Percentiles rank a stretch among this genome's conserved stretches.
phyloP scores from a whole-genome alignment of 1,140 invertebrate genomes.

The Platyura marginata region DNA sequence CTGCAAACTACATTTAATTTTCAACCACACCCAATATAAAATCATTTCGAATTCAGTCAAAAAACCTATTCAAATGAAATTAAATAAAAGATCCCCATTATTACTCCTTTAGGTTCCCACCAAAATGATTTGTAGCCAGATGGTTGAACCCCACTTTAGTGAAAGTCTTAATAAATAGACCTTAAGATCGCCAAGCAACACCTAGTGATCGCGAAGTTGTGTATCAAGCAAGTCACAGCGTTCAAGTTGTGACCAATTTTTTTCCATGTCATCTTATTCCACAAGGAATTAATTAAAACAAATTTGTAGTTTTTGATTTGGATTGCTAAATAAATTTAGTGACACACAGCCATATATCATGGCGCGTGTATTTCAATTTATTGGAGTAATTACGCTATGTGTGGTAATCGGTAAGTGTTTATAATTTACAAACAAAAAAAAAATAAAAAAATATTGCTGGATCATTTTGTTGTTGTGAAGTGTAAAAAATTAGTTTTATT shows the following conservation, averaged over 20 bases:
- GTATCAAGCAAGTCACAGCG: too few species aligned
- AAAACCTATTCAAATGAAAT: too few species aligned
- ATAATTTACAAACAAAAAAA: neutral
- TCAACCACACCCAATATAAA: too few species aligned
- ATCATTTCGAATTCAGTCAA: too few species aligned
- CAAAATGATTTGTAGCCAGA: neutral
- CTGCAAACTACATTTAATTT: too few species aligned
- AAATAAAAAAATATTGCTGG: too few species aligned
- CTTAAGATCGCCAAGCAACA: conserved; percentile 21
- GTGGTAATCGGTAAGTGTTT: conserved; percentile 16
- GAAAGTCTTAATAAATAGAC: conserved; percentile 25
- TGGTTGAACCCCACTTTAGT: conserved; percentile 2
- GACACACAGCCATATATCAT: neutral
- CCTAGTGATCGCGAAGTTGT: conserved; percentile 26
- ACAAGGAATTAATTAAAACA: too few species aligned
- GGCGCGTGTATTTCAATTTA: conserved; percentile 18
- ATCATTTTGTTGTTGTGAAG: too few species aligned
- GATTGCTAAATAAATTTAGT: neutral
- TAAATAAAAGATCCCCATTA: neutral
- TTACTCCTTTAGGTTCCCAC: neutral
- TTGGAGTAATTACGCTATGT: conserved; percentile 17
- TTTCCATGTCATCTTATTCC: too few species aligned
- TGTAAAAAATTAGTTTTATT: too few species aligned
- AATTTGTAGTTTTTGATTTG: too few species aligned
- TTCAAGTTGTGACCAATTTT: too few species aligned